phyloP scores from a whole-genome alignment of 2,888 invertebrate genomes.

The Hoplodrina blanda region DNA sequence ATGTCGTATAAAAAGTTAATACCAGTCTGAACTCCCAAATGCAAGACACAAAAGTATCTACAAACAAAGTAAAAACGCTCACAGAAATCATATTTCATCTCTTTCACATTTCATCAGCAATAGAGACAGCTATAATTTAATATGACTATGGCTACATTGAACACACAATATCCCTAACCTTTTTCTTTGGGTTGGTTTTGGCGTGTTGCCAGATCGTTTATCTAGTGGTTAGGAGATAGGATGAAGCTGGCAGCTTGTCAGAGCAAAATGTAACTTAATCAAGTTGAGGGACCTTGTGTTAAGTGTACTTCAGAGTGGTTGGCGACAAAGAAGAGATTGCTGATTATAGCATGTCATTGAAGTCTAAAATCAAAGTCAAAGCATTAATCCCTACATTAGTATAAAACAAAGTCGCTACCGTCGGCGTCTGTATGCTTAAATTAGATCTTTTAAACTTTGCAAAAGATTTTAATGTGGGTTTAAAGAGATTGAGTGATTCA shows the following conservation, averaged over 20 bases:
- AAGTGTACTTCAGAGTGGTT: slow-evolving; percentile 4
- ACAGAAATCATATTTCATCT: no score
- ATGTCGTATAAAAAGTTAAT: no score
- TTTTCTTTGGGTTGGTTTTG: slow-evolving; percentile 16
- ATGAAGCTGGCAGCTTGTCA: slow-evolving; percentile 25
- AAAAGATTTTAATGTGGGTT: no score
- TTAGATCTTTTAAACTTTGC: no score
- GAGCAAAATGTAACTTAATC: slow-evolving; percentile 12
- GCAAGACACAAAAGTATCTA: no score
- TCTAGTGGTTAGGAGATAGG: slow-evolving; percentile 37
- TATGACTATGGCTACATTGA: slow-evolving; percentile 2
- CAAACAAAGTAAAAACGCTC: no score
- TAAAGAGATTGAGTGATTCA: no score
- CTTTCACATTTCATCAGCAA: neutral
- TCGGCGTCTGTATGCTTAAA: no score
- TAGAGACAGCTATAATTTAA: neutral
- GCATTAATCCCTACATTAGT: no score
- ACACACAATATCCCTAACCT: slow-evolving; percentile 7
- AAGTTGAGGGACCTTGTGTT: slow-evolving; percentile 11
- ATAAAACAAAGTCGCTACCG: no score
- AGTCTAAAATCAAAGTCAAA: no score
- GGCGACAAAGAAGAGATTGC: neutral
- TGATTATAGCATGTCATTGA: neutral
- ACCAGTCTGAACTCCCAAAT: no score
- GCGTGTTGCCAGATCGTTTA: slow-evolving; percentile 32